Percentiles rank a stretch among this genome's conserved stretches.
Conservation (phyloP, 2,113 vertebrate genomes). For the Microcebus jonahi region DNA sequence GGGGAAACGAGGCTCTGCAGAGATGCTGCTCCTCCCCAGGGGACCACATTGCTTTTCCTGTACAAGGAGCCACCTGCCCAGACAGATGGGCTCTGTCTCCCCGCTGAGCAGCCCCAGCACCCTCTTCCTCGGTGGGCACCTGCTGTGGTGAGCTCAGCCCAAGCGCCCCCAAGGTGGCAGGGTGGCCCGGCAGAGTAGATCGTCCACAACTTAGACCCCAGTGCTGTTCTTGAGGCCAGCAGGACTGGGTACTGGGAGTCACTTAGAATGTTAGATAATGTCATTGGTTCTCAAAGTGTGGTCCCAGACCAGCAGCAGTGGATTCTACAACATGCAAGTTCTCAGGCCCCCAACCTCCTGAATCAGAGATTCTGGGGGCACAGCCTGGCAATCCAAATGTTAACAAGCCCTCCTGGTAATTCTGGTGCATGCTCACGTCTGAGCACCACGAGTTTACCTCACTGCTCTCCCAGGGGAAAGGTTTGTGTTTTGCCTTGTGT, state of each 20-base stretch:
- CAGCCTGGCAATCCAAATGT: fast-evolving
- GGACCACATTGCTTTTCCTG: no score
- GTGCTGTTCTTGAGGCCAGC: fast-evolving
- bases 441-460: fast-evolving
- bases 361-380: not conserved
- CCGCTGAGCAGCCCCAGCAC: not conserved
- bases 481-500: not conserved
- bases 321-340: not conserved
- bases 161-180: fast-evolving
- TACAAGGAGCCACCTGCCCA: not conserved
- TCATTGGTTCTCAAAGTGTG: not conserved
- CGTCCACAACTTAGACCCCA: not conserved
- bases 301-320: not conserved
- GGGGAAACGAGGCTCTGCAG: fast-evolving
- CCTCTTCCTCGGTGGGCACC: not conserved
- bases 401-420: no score
- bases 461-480: fast-evolving
- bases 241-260: not conserved
- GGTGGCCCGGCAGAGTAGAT: not conserved
- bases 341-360: no score
- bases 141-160: not conserved
- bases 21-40: not conserved
- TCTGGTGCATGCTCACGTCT: no score
- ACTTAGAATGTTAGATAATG: fast-evolving
- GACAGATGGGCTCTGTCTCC: not conserved